Evolutionary conservation across 2,113 vertebrate species (phyloP).

Genomic region (Equus przewalskii): DNA sequence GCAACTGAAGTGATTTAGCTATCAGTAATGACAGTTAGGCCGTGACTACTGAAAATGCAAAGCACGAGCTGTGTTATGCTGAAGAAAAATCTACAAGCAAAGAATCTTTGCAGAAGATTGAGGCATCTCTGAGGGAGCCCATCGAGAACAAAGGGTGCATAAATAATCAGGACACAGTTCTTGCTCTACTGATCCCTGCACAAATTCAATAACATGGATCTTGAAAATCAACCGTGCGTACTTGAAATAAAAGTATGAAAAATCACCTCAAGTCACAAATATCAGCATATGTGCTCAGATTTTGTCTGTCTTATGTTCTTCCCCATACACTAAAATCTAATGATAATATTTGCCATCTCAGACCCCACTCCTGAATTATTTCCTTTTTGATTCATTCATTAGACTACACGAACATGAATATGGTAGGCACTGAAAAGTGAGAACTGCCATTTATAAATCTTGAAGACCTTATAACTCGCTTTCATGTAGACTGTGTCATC

Average conservation of each 20-base stretch:
- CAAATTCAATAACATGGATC: background rate
- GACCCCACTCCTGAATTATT: background rate
- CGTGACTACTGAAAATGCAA: background rate
- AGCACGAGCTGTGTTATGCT: background rate
- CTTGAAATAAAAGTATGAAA: background rate
- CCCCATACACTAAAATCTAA: background rate
- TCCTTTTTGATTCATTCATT: background rate
- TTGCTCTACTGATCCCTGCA: background rate
- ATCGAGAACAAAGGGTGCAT: background rate
- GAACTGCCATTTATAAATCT: background rate
- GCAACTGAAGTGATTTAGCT: background rate
- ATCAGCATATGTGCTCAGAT: background rate
- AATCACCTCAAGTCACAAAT: background rate
- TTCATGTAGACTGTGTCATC: background rate
- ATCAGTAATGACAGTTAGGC: background rate
- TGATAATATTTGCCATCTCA: background rate
- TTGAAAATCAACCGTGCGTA: background rate
- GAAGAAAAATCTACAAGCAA: background rate
- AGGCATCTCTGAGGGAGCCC: background rate
- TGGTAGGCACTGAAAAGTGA: background rate
- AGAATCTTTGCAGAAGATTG: background rate
- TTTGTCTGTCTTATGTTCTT: background rate
- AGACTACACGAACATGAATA: background rate
- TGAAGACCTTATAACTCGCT: background rate
- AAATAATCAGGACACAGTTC: background rate